Evolutionary conservation across 53 echinoderm and acorn worm genomes (phyloP).

Genomic region (Crossaster papposus): DNA sequence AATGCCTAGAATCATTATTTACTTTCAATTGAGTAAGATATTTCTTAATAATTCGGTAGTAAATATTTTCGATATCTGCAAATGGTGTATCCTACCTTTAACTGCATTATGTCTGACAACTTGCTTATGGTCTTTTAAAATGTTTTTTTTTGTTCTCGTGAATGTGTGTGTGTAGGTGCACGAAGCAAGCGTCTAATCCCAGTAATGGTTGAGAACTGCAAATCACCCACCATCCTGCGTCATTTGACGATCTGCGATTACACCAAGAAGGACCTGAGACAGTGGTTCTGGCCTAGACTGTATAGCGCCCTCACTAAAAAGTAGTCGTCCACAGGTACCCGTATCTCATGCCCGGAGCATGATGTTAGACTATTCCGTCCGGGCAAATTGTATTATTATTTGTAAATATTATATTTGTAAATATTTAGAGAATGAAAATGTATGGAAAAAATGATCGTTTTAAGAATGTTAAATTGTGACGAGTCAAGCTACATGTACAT

Average conservation of each 20-base stretch:
- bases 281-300: constrained; percentile 87
- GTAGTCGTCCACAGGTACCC: not conserved
- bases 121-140: not conserved
- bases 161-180: constrained; percentile 84
- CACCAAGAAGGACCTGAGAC: constrained; percentile 80
- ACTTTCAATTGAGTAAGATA: too few species aligned
- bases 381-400: not conserved
- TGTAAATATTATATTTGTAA: not conserved
- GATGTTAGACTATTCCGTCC: not conserved
- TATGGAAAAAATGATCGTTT: too few species aligned
- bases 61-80: too few species aligned
- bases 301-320: constrained; percentile 36
- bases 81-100: too few species aligned
- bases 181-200: constrained; percentile 80
- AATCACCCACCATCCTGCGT: constrained; percentile 68
- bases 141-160: not conserved
- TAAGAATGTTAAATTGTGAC: too few species aligned
- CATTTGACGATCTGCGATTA: constrained; percentile 83
- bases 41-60: too few species aligned
- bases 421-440: not conserved
- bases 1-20: too few species aligned
- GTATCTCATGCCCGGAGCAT: not conserved
- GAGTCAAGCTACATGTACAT: too few species aligned
- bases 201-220: constrained; percentile 73
- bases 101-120: not conserved